Base-by-base conservation (phyloP, 2,797 vertebrate genomes). In the Acridotheres tristis region DNA sequence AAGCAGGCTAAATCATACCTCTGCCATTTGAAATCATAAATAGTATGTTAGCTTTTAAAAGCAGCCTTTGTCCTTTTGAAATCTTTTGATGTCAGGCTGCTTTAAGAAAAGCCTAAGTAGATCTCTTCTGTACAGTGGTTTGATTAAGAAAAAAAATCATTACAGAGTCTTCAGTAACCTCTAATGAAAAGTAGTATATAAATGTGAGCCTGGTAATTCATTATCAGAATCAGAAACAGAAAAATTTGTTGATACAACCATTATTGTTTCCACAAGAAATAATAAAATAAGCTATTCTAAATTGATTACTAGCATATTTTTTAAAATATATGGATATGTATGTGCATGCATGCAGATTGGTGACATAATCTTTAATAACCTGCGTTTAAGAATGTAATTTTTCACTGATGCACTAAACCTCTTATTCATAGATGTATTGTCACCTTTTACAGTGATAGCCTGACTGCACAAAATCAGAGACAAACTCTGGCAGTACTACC, bases 11-110 rank as follows among this genome's bases (percentile, higher is more conserved):
- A 96, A 92, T 90, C 55, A 66, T 90, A 95, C 54, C 76, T 91
- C 27, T 94, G 68, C 78, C 75, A 75, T 91, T 94, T 93, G 82
- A 94, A 93, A 89, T 89, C 74, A 62, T 90, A 93, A 94, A 72
- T 74, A 88, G 58, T 68, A 68, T 40, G 61, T 75, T 89, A 81
- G 63, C 67, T 86, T 90, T 94, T 92, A 91, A 94, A 94, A 94
- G 67, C 77, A 78, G 36, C 40, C 54, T 88, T 93, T 88, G 71
- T 91, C 67, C 57, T 94, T 89, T 87, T 65, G 85, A 95, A 94
- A 96, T 90, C 71, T 61, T 91, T 94, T 86, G 65, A 94, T 94
- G 88, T 94, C 75, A 89, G 83, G 47, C 57, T 90, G 71, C 61
- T 76, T 91, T 89, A 90, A 87, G 74, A 91, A 82, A 94, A 94